A percentile compares a stretch with the other conserved stretches of the same genome.
Conservation (phyloP, 2,888 invertebrate species). For the Carterocephalus palaemon region DNA sequence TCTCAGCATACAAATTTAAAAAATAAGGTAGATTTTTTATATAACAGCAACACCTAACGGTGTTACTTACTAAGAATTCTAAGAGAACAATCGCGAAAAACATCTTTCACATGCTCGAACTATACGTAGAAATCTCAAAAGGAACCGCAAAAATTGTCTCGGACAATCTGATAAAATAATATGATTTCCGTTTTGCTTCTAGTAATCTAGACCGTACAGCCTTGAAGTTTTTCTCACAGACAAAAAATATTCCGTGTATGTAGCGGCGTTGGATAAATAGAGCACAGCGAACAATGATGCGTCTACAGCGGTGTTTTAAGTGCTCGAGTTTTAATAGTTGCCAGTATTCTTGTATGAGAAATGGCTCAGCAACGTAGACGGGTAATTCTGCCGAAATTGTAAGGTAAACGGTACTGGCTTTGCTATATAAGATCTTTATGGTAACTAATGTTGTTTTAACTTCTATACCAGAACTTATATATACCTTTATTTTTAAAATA, state of each 20-base stretch:
- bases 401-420: too few relatives aligned
- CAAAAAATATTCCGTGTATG: conserved; percentile 33
- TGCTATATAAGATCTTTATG: too few relatives aligned
- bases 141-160: conserved; percentile 16
- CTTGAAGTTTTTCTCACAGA: conserved; percentile 27
- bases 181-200: conserved; percentile 11
- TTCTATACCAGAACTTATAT: too few relatives aligned
- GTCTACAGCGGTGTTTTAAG: conserved; percentile 42
- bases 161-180: conserved; percentile 22
- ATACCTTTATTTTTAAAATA: too few relatives aligned
- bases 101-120: conserved; percentile 5
- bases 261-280: conserved; percentile 64
- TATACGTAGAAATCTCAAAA: conserved; percentile 8
- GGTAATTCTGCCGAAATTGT: conserved; percentile 6
- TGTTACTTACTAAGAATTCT: conserved; percentile 1
- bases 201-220: conserved; percentile 23
- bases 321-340: conserved; percentile 30
- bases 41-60: too few relatives aligned
- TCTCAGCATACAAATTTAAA: too few relatives aligned
- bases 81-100: conserved; percentile 4
- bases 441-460: too few relatives aligned
- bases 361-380: conserved; percentile 25
- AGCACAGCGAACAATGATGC: conserved; percentile 70
- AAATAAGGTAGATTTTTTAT: too few relatives aligned
- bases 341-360: conserved; percentile 36